Evolutionary conservation across 2,888 invertebrate genomes (phyloP).

Genomic region (Chloromyia formosa): DNA sequence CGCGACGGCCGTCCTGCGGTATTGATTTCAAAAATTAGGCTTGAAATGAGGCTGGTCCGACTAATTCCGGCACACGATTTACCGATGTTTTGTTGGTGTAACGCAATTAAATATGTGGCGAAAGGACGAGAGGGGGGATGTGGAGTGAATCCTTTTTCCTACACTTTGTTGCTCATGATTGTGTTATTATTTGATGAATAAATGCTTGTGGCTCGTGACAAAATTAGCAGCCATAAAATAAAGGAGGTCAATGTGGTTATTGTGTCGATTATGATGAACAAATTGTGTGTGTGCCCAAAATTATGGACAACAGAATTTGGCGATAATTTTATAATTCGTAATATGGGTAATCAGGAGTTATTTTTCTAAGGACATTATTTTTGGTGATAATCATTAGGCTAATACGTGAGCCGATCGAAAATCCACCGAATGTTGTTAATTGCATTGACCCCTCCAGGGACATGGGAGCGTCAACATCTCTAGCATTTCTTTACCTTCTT

Average conservation of each 20-base stretch:
- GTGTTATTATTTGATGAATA: too few relatives aligned
- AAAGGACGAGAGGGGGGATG: neutral
- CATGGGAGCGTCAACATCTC: too few relatives aligned
- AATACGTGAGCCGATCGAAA: too few relatives aligned
- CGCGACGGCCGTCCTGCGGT: neutral
- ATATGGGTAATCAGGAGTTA: too few relatives aligned
- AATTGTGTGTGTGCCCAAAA: constrained; percentile 24
- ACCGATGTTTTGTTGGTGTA: neutral
- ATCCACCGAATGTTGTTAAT: too few relatives aligned
- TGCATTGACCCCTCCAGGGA: too few relatives aligned
- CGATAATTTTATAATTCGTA: too few relatives aligned
- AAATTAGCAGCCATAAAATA: constrained; percentile 25
- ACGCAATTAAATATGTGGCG: neutral
- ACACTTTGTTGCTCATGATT: too few relatives aligned
- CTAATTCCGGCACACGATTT: neutral
- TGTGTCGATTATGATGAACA: constrained; percentile 10
- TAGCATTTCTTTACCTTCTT: too few relatives aligned
- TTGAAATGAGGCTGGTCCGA: neutral
- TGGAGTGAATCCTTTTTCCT: neutral
- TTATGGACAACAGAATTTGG: too few relatives aligned
- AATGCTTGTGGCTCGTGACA: constrained; percentile 4
- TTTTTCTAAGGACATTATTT: too few relatives aligned
- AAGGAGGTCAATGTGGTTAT: constrained; percentile 23
- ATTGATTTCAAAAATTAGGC: neutral
- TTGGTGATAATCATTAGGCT: too few relatives aligned